A percentile compares a stretch with the other conserved stretches of the same genome.
phyloP scores from a whole-genome alignment of 2,888 invertebrate species.

The Drymonia ruficornis region DNA sequence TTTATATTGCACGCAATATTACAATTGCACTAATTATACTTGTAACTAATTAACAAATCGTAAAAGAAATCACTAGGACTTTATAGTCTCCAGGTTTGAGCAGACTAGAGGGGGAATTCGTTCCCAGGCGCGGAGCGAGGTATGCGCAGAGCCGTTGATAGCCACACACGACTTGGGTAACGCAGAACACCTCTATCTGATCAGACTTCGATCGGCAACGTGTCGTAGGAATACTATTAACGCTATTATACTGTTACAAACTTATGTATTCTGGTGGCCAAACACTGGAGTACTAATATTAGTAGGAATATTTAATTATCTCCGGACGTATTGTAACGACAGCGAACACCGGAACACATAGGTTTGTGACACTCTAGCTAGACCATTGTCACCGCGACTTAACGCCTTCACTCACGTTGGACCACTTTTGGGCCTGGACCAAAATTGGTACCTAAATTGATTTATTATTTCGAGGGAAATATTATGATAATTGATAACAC shows the following conservation, averaged over 20 bases:
- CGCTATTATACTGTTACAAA: not conserved
- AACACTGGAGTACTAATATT: not conserved
- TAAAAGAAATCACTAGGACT: slow-evolving; percentile 34
- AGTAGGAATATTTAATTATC: no score
- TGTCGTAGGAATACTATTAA: not conserved
- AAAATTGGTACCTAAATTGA: no score
- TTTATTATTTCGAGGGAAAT: no score
- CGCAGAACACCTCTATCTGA: not conserved
- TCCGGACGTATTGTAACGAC: no score
- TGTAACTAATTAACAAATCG: slow-evolving; percentile 42
- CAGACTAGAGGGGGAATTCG: not conserved
- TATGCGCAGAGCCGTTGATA: not conserved
- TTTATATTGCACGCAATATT: slow-evolving; percentile 39
- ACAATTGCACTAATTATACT: slow-evolving; percentile 40
- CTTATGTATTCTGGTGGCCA: not conserved
- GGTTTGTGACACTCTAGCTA: no score
- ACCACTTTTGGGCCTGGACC: not conserved
- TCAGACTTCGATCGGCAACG: not conserved
- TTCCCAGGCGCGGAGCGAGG: not conserved
- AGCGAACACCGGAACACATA: no score
- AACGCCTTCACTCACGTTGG: not conserved
- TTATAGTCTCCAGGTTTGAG: slow-evolving; percentile 17
- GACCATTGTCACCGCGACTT: no score
- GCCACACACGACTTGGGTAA: not conserved
- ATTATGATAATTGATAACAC: no score